A percentile compares a stretch with the other conserved stretches of the same genome.
phyloP scores from a whole-genome alignment of 2,797 vertebrate species.

The Phataginus tricuspis region DNA sequence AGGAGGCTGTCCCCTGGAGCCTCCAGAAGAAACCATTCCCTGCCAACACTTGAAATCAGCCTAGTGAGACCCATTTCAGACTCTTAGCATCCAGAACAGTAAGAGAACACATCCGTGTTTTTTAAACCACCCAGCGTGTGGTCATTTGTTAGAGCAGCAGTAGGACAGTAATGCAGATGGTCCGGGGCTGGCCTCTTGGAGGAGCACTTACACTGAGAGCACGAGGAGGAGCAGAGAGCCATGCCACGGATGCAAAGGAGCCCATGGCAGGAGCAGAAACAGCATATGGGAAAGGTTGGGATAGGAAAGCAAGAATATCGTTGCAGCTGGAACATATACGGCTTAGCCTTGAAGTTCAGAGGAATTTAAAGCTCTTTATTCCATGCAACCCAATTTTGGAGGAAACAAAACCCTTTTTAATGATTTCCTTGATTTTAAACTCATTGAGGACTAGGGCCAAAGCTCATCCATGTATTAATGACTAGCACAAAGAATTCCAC shows the following conservation, averaged over 20 bases:
- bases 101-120: neutral
- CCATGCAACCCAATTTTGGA: neutral
- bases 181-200: neutral
- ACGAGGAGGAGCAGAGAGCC: neutral
- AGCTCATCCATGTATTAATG: neutral
- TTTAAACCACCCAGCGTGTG: neutral
- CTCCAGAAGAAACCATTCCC: neutral
- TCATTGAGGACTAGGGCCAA: neutral
- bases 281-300: fast-evolving
- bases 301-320: neutral
- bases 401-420: neutral
- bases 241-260: fast-evolving
- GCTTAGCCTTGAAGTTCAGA: neutral
- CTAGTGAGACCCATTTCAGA: neutral
- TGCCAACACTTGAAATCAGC: neutral
- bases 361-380: neutral
- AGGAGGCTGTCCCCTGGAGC: no score
- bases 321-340: fast-evolving
- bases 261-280: neutral
- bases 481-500: neutral
- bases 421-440: slow-evolving; percentile 26
- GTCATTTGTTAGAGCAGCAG: neutral
- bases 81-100: neutral
- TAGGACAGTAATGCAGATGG: neutral
- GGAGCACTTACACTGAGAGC: neutral